Evolutionary conservation across 2,888 invertebrate species (phyloP).

Genomic region (Oligia fasciuncula): DNA sequence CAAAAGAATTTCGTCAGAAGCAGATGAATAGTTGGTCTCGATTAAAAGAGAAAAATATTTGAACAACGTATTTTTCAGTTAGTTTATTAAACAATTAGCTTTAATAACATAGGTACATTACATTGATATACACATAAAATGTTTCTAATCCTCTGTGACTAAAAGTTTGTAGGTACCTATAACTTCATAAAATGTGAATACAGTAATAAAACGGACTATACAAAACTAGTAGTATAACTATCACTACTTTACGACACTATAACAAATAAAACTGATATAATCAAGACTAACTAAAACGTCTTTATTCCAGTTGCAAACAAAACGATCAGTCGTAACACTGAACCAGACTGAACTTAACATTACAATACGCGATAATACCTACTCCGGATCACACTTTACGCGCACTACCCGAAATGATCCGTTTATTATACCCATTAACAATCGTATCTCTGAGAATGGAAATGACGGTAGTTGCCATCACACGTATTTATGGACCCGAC

Average conservation of each 20-base stretch:
- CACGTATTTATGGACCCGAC: constrained; percentile 69
- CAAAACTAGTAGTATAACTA: not conserved
- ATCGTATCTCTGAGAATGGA: constrained; percentile 72
- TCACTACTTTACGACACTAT: constrained; percentile 11
- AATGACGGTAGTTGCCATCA: constrained; percentile 70
- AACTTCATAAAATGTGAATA: not conserved
- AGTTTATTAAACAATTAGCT: not conserved
- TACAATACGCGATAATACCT: constrained; percentile 52
- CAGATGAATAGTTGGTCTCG: not conserved
- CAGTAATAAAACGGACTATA: constrained; percentile 12
- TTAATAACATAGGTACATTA: not conserved
- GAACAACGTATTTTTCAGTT: not conserved
- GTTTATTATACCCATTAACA: constrained; percentile 75
- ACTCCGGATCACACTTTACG: constrained; percentile 69
- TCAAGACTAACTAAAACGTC: constrained; percentile 33
- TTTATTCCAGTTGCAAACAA: constrained; percentile 30
- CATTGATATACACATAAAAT: not conserved
- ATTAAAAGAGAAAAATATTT: not conserved
- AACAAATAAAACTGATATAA: constrained; percentile 40
- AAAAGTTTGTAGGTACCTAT: not conserved
- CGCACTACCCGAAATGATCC: constrained; percentile 70
- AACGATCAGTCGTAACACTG: constrained; percentile 43
- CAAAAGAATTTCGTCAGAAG: not conserved
- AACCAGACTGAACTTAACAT: constrained; percentile 44
- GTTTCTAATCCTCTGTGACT: not conserved